These are phyloP conservation scores for Drosophila rubida DNA, from an alignment of 2,888 invertebrate species.

Conservation along the genomic window DNA sequence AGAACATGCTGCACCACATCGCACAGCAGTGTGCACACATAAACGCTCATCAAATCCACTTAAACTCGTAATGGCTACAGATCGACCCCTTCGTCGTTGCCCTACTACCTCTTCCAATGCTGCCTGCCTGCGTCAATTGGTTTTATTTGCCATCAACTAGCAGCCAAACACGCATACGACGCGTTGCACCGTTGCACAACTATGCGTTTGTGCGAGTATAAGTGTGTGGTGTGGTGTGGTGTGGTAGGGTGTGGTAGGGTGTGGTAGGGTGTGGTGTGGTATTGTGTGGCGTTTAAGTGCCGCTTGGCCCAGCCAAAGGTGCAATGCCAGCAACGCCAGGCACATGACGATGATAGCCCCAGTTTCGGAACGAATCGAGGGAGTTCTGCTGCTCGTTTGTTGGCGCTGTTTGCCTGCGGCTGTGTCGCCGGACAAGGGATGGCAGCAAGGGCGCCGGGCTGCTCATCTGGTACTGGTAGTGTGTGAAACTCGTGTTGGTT, in stretches of 20 bases:
- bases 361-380: neutral
- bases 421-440: neutral
- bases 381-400: slow-evolving; percentile 33
- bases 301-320: slow-evolving; percentile 50
- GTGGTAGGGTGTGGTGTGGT: slow-evolving; percentile 19
- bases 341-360: slow-evolving; percentile 33
- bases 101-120: neutral
- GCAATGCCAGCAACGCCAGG: slow-evolving; percentile 29
- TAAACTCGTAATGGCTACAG: slow-evolving; percentile 63
- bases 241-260: too few relatives aligned
- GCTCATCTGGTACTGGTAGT: too few relatives aligned
- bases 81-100: slow-evolving; percentile 8
- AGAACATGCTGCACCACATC: slow-evolving; percentile 48
- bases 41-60: slow-evolving; percentile 80
- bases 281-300: slow-evolving; percentile 58
- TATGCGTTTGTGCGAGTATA: slow-evolving; percentile 9
- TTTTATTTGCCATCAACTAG: slow-evolving; percentile 74
- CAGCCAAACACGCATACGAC: slow-evolving; percentile 62
- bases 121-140: slow-evolving; percentile 34
- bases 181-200: slow-evolving; percentile 43
- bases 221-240: slow-evolving; percentile 4
- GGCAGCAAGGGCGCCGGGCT: too few relatives aligned
- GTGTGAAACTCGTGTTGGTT: slow-evolving; percentile 7
- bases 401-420: slow-evolving; percentile 36
- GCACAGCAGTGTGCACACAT: slow-evolving; percentile 44